A percentile compares a stretch with the other conserved stretches of the same genome.
These are phyloP conservation scores for Bettongia penicillata DNA, from an alignment of 2,113 vertebrate species.

Conservation along the genomic window DNA sequence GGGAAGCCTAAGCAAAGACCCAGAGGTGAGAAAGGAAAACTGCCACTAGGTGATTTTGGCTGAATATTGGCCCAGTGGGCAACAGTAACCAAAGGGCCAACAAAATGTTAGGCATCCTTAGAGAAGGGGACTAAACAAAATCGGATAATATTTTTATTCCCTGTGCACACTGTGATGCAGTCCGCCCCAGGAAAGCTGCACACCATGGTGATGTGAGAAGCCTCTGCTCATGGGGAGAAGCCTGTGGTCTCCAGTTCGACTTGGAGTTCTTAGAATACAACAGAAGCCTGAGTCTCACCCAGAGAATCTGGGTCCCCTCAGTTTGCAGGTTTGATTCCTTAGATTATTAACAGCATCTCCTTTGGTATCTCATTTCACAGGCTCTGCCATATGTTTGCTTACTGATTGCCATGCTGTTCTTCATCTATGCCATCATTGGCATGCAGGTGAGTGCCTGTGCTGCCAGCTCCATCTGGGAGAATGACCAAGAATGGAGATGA, in stretches of 20 bases:
- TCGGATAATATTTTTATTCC: not conserved
- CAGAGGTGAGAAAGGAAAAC: not conserved
- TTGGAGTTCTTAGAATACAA: not conserved
- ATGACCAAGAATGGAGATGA: too few relatives aligned
- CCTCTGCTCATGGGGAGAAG: not conserved
- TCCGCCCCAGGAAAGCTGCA: not conserved
- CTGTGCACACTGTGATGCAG: not conserved
- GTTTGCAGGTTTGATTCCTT: not conserved
- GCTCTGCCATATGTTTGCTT: conserved; percentile 97
- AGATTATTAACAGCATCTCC: not conserved
- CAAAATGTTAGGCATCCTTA: not conserved
- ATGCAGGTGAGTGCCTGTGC: conserved; percentile 91
- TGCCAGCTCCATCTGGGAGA: not conserved
- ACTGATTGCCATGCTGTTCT: conserved; percentile 98
- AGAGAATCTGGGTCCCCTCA: not conserved
- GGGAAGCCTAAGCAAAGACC: not conserved
- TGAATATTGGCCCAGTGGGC: not conserved
- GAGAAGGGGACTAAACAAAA: not conserved
- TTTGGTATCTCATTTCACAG: conserved; percentile 79
- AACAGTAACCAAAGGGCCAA: not conserved
- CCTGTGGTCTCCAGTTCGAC: not conserved
- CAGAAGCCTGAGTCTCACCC: not conserved
- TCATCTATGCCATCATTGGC: conserved; percentile 98
- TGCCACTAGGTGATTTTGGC: not conserved
- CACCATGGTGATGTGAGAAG: not conserved